These are phyloP conservation scores for Leptopilina drosophilae DNA, from an alignment of 2,888 invertebrate genomes.

Conservation along the genomic window DNA sequence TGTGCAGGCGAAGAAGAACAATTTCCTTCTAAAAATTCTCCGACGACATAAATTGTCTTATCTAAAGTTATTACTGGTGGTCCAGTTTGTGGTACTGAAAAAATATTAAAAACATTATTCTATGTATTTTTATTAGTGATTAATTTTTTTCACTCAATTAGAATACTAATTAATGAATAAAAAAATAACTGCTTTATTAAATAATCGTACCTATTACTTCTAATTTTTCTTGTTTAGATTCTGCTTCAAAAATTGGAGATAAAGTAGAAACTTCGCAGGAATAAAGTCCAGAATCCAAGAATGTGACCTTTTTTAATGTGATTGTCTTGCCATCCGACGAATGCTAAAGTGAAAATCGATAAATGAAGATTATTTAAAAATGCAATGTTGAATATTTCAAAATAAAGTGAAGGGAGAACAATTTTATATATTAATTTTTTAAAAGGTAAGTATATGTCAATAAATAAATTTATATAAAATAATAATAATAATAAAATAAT, in stretches of 20 bases:
- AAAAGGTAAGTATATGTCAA: no score
- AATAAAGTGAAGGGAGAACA: no score
- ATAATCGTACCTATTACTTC: conserved; percentile 84
- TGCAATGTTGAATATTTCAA: neutral
- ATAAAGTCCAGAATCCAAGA: conserved; percentile 87
- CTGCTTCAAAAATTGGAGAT: conserved; percentile 89
- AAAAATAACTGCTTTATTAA: neutral
- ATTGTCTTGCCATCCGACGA: conserved; percentile 84
- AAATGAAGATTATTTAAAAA: neutral
- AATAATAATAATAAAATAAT: no score
- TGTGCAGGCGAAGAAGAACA: conserved; percentile 86
- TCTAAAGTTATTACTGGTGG: conserved; percentile 86
- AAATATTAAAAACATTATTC: conserved; percentile 41
- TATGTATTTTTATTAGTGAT: neutral
- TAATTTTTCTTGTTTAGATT: conserved; percentile 86
- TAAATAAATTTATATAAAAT: neutral
- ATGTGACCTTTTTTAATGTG: conserved; percentile 85
- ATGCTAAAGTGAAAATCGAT: conserved; percentile 77
- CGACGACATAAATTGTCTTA: conserved; percentile 83
- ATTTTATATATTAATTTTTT: no score
- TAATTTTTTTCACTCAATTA: neutral
- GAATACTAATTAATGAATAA: neutral
- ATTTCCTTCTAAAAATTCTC: conserved; percentile 84
- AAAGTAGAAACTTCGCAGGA: conserved; percentile 90
- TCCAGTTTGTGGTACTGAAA: conserved; percentile 82